Conservation (phyloP, 2,888 invertebrate species). For the Agapostemon virescens region DNA sequence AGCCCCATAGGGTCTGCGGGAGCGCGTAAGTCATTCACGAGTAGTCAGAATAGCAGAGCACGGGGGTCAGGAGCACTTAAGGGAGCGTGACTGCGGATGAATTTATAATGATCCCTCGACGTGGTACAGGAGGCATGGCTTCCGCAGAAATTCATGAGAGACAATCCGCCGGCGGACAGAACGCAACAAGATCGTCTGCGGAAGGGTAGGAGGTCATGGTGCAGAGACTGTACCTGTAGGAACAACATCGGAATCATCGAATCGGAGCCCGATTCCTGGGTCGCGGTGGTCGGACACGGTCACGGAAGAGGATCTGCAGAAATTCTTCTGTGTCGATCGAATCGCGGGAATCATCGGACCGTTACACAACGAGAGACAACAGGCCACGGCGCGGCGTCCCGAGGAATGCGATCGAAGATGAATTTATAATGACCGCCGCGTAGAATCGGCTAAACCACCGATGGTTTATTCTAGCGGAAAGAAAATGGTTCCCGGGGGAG, state of each 20-base stretch:
- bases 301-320: slow-evolving; percentile 31
- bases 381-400: neutral
- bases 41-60: slow-evolving; percentile 48
- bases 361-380: slow-evolving; percentile 42
- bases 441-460: neutral
- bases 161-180: slow-evolving; percentile 33
- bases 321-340: slow-evolving; percentile 37
- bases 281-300: slow-evolving; percentile 19
- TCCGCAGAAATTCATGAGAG: slow-evolving; percentile 52
- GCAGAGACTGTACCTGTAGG: neutral
- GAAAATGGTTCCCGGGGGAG: slow-evolving; percentile 28
- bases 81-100: slow-evolving; percentile 55
- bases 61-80: slow-evolving; percentile 52
- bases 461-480: slow-evolving; percentile 27
- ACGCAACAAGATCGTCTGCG: slow-evolving; percentile 36
- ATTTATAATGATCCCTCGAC: slow-evolving; percentile 58
- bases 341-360: slow-evolving; percentile 54
- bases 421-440: slow-evolving; percentile 59
- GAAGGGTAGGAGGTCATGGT: slow-evolving; percentile 15
- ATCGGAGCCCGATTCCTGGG: slow-evolving; percentile 28
- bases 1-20: slow-evolving; percentile 19
- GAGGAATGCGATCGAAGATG: slow-evolving; percentile 54
- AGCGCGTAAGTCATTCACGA: slow-evolving; percentile 40
- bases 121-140: slow-evolving; percentile 48
- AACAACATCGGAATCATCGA: slow-evolving; percentile 6